Conservation (phyloP, 2,113 vertebrate genomes). For the Oenanthe melanoleuca region DNA sequence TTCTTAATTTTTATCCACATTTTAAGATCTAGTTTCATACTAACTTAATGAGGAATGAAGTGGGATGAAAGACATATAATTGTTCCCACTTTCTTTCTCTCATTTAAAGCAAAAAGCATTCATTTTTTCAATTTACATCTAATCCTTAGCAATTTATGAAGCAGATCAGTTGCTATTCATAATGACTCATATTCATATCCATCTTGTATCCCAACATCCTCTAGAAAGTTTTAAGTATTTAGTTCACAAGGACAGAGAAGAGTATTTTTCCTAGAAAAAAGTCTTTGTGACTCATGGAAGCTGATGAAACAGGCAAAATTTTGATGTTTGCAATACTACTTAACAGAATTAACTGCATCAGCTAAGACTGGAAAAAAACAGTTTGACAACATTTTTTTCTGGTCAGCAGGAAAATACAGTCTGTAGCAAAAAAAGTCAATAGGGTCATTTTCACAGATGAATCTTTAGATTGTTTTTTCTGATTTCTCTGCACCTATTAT, state of each 20-base stretch:
- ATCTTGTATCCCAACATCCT: not conserved
- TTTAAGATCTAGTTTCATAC: not conserved
- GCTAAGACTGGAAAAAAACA: not conserved
- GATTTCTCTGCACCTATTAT: not conserved
- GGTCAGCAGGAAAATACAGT: not conserved
- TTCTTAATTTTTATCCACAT: not conserved
- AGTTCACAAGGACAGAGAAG: not conserved
- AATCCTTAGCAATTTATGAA: not conserved
- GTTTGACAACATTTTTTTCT: not conserved
- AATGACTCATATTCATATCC: not conserved
- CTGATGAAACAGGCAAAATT: not conserved
- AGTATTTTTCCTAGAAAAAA: not conserved
- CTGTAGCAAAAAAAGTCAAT: not conserved
- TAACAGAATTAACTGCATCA: conserved; percentile 21
- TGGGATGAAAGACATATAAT: not conserved
- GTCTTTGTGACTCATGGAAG: not conserved
- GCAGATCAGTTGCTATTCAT: not conserved
- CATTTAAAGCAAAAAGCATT: not conserved
- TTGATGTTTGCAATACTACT: not conserved
- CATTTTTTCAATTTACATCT: not conserved
- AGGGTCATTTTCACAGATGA: conserved; percentile 6
- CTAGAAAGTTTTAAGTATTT: not conserved
- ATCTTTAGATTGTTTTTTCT: not conserved
- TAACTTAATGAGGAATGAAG: not conserved
- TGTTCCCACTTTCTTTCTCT: not conserved